Base-by-base conservation (phyloP, 2,113 vertebrate species). In the Gallinago undulata region DNA sequence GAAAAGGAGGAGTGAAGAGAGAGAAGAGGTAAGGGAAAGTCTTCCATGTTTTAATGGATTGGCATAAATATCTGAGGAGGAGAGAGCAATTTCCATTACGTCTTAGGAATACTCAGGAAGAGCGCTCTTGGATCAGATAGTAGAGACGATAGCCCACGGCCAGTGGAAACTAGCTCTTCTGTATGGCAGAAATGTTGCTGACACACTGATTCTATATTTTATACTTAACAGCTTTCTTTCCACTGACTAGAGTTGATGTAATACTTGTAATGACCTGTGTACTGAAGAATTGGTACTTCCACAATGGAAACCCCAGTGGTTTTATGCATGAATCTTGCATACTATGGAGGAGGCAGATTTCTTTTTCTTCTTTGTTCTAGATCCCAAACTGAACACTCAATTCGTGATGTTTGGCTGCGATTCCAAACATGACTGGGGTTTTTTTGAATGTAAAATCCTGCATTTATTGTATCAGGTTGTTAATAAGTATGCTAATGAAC, bases 1-100 rank as follows among this genome's bases (percentile, higher is more conserved):
- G 90, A 96, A 92, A 94, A 95, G 90, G 6, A 87, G 73, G 94
- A 96, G 95, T 95, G 95, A 97, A 95, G 89, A 94, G 80, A 81
- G 83, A 93, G 84, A 92, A 92, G 90, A 95, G 96, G 94, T 96
- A 96, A 95, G 88, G 95, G 67, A 62, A 73, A 84, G 45, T 64
- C 69, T 89, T 89, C 59, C 21, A 7, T 69, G 6, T 79, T 91
- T 80, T 79, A 76, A 55, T 79, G 50, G 39, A 53, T 19, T 68
- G n/a, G 31, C 23, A 4, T 67, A 88, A 72, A 30, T 77, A 51
- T 35, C 66, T 33, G 64, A 86, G 76, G n/a, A 81, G 43, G 82
- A 85, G 57, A 27, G 22, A 15, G 28, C 1, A 0, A 25, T 66
- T 81, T 67, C 51, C 16, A 7, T 84, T 22, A 15, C 2, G 69